Base-by-base conservation (phyloP, 2,888 invertebrate species). In the Chaitophorus viminalis region DNA sequence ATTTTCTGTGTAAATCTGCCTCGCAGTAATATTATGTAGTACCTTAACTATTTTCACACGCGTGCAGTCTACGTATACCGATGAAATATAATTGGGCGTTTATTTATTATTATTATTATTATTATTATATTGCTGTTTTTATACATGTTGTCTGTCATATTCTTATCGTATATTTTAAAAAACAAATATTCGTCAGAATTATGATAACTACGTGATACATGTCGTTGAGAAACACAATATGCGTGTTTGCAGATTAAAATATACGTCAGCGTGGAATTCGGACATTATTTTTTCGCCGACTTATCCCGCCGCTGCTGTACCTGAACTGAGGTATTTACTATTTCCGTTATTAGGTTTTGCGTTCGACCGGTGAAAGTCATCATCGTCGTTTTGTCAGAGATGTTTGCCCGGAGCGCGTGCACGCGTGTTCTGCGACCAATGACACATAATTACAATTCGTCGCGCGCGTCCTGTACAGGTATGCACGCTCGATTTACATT, bases 311-410 rank as follows among this genome's bases (percentile, higher is more conserved):
- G 60, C 25, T 25, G 60, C 21, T 3, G 60, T 60, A 60, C 21
- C 8, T 60, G 60, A 0, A 60, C 60, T 4, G 68, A 17, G 60
- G 79, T 36, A 79, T 79, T 79, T 60, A 36, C 36, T 36, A 79
- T 79, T 79, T 60, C 60, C 36, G 79, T 65, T 36, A 18, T 60
- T n/a, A 25, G 79, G 60, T 65, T 79, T 79, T 25, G 79, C 36
- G 60, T 3, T 0, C 14, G 46, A 46, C 14, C 60, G 79, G 79
- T 79, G 79, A 79, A 79, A 79, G 79, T 79, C 79, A n/a, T 25
- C 25, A 60, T 33, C 14, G 1, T 29, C 29, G 17, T n/a, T 25
- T 60, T 31, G 60, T 36, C 36, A n/a, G 25, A 9, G 3, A 14
- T 33, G 6, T n/a, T n/a, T n/a, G n/a, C n/a, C n/a, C n/a, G n/a